phyloP scores from a whole-genome alignment of 2,113 vertebrate genomes.

The Accipiter virgatus region DNA sequence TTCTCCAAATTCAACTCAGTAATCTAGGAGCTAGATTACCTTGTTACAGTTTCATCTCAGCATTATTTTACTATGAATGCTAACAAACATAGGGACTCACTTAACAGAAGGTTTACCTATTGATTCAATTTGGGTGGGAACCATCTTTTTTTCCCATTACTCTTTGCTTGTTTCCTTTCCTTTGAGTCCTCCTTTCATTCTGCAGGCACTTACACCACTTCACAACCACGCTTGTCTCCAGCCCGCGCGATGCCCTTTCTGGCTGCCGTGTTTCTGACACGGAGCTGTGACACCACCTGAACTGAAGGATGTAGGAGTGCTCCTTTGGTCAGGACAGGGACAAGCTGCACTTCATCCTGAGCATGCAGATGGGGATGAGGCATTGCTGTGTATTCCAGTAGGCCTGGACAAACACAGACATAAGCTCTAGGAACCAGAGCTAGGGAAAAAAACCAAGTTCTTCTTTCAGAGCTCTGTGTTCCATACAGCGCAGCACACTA shows the following conservation, averaged over 20 bases:
- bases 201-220: not conserved
- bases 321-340: not conserved
- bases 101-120: not conserved
- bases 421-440: not conserved
- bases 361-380: not conserved
- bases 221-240: not conserved
- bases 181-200: not conserved
- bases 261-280: not conserved
- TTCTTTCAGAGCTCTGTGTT: not conserved
- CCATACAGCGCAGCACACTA: not conserved
- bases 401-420: not conserved
- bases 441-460: not conserved
- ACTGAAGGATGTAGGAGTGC: not conserved
- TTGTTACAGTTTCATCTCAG: not conserved
- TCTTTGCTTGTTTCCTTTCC: not conserved
- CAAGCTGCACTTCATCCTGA: not conserved
- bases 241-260: not conserved
- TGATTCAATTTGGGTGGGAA: not conserved
- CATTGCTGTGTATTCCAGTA: not conserved
- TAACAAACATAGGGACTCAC: not conserved
- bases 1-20: not conserved
- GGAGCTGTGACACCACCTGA: not conserved
- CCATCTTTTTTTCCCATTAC: not conserved
- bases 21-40: not conserved
- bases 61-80: too few relatives aligned